Base-by-base conservation (phyloP, 2,888 invertebrate genomes). In the Caenorhabditis sp. region DNA sequence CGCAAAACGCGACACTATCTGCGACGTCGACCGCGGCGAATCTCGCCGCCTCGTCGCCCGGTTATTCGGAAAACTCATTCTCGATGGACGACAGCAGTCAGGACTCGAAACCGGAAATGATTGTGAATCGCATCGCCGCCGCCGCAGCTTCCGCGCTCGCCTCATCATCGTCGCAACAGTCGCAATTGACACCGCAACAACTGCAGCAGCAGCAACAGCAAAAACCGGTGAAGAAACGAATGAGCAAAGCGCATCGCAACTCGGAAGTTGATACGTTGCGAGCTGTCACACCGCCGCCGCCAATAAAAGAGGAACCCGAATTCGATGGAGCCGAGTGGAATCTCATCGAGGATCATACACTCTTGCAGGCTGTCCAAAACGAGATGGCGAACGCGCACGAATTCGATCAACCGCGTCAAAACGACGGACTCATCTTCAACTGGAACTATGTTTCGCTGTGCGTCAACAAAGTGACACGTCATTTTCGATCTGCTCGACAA, bases 401-500 rank as follows among this genome's bases (percentile, higher is more conserved):
- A 4, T 43, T 72, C 14, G 72, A 67, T n/a, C 14, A 19, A 37
- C 19, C 37, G n/a, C n/a, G 23, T 14, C 2, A 23, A 3, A 55
- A 93, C 74, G 93, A 93, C 0, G 94, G 93, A 0, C 95, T 94
- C 87, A 93, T 93, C 27, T 93, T 95, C 55, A 97, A 97, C 90
- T 97, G 97, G 97, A 96, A 97, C 88, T 91, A 95, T 88, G 94
- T 94, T 10, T 92, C 95, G 24, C 95, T 95, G 88, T 92, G 93
- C 83, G 95, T 97, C 1, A 95, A 93, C 89, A 92, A 93, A 75
- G 92, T 92, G n/a, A 93, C 94, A 58, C 54, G 66, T 10, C 76
- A 76, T 66, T 82, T 80, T 58, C 66, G 83, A 71, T 93, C 95
- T 50, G 92, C 95, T 21, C 94, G 95, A 87, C 94, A 95, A 88